Conservation (phyloP, 1,140 invertebrate genomes). For the Paracyclopina nana region DNA sequence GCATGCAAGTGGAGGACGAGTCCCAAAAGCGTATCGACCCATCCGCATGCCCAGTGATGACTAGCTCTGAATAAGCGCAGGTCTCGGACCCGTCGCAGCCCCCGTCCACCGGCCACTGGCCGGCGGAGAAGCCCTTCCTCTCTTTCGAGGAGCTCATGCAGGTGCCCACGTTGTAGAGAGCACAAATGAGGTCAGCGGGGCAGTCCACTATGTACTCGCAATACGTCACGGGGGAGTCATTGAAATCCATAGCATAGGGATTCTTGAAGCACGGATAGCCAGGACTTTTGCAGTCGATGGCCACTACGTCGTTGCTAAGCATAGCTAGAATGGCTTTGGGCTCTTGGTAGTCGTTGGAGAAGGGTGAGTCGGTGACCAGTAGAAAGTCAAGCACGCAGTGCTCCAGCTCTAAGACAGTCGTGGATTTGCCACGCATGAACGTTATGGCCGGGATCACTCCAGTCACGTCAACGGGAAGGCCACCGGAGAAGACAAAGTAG, state of each 20-base stretch:
- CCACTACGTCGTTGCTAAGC: conserved; percentile 89
- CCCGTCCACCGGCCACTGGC: conserved; percentile 82
- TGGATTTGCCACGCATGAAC: conserved; percentile 53
- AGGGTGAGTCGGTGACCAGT: conserved; percentile 79
- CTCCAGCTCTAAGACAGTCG: conserved; percentile 83
- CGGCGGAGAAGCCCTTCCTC: conserved; percentile 69
- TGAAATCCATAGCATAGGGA: conserved; percentile 97
- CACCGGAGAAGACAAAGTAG: conserved; percentile 85
- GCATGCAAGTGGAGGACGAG: conserved; percentile 71
- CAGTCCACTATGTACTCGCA: conserved; percentile 92
- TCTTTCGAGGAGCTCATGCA: conserved; percentile 22
- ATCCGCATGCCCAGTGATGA: conserved; percentile 88
- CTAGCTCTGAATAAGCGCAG: conserved; percentile 88
- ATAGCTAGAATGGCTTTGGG: conserved; percentile 93
- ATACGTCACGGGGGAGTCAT: conserved; percentile 45
- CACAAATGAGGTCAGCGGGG: conserved; percentile 84
- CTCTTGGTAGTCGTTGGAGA: conserved; percentile 74
- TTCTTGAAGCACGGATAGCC: conserved; percentile 98
- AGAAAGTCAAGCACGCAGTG: conserved; percentile 94
- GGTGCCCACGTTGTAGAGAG: conserved; percentile 70
- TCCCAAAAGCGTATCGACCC: conserved; percentile 96
- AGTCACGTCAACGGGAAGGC: conserved; percentile 67
- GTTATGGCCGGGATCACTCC: conserved; percentile 82
- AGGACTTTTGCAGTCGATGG: conserved; percentile 79
- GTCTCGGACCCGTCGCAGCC: conserved; percentile 65